These are phyloP conservation scores for Thysanoteuthis rhombus DNA, from an alignment of 2,888 invertebrate genomes.

Conservation along the genomic window DNA sequence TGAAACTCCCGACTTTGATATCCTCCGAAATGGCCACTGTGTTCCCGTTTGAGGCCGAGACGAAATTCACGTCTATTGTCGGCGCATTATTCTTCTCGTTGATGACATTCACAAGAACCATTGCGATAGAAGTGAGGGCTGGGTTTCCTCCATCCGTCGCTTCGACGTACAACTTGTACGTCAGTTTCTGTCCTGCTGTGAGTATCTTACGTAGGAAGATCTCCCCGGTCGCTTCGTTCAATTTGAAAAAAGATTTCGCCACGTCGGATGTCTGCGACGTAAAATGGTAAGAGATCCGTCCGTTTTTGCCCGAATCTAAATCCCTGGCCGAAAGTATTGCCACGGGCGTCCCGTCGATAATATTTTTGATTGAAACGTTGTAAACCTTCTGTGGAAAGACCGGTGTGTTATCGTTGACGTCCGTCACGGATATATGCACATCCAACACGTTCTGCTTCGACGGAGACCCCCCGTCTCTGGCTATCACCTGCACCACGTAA, in stretches of 20 bases:
- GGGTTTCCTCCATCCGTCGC: constrained; percentile 51
- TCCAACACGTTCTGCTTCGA: constrained; percentile 49
- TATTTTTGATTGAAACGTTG: constrained; percentile 52
- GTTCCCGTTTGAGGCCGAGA: constrained; percentile 80
- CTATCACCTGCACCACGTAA: constrained; percentile 33
- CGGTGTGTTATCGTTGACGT: constrained; percentile 58
- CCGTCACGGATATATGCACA: constrained; percentile 53
- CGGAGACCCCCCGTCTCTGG: constrained; percentile 57
- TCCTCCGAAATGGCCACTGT: constrained; percentile 69
- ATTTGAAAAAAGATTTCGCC: constrained; percentile 58
- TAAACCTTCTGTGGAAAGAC: constrained; percentile 47
- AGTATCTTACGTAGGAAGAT: constrained; percentile 83
- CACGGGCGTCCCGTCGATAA: constrained; percentile 46
- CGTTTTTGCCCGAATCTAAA: constrained; percentile 84
- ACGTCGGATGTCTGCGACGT: constrained; percentile 48
- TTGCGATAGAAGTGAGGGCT: constrained; percentile 69
- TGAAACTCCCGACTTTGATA: constrained; percentile 87
- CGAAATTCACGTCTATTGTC: constrained; percentile 82
- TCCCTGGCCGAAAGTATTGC: constrained; percentile 80
- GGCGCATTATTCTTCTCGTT: constrained; percentile 90
- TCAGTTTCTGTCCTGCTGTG: constrained; percentile 83
- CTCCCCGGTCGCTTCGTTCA: constrained; percentile 87
- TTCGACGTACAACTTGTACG: constrained; percentile 78
- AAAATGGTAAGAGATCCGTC: constrained; percentile 69
- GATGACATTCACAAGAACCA: constrained; percentile 69